Evolutionary conservation across 2,797 vertebrate genomes (phyloP), one percentile per base, ranked within the genome.

Genomic region (Helicolenus hilgendorfi): DNA sequence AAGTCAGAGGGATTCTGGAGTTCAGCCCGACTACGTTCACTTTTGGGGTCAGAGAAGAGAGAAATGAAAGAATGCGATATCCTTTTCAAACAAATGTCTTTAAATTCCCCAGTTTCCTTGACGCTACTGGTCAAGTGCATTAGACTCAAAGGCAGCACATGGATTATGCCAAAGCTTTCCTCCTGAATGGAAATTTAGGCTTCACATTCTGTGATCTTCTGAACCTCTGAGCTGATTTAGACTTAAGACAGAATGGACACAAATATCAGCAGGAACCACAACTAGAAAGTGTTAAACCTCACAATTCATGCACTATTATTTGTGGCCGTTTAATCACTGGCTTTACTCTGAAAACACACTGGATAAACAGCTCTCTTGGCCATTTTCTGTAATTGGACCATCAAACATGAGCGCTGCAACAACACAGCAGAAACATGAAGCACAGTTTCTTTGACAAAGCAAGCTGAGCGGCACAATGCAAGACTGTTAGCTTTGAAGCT

Each of bases 381-480:
- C 69, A 83, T 88, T 90, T 83, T 79, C 82, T 86, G 82, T 91
- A 91, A 92, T 88, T 92, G 84, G 78, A 83, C 80, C 79, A 89
- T 91, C 72, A 89, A 85, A 78, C 69, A 85, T 86, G 29, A 65
- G 65, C 9, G 24, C 9, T 27, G 63, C 64, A 81, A 64, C 71
- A 80, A 83, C 71, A 87, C 58, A 83, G 77, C 74, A 85, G 76
- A 88, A 76, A 86, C 82, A 86, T 72, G 62, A 89, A 76, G 73
- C 64, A 62, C 33, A 45, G 71, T 72, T 85, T 89, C 45, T 84
- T 72, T 72, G 77, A 87, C 79, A 75, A 84, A 77, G 77, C 64
- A 70, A 49, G 38, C 73, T 41, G 71, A 49, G 69, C 62, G 36
- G 27, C 81, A 89, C 84, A 78, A 64, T 78, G 76, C 81, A 68